These are phyloP conservation scores for Axea sp. DNA, from an alignment of 2,888 invertebrate species.

Conservation along the genomic window DNA sequence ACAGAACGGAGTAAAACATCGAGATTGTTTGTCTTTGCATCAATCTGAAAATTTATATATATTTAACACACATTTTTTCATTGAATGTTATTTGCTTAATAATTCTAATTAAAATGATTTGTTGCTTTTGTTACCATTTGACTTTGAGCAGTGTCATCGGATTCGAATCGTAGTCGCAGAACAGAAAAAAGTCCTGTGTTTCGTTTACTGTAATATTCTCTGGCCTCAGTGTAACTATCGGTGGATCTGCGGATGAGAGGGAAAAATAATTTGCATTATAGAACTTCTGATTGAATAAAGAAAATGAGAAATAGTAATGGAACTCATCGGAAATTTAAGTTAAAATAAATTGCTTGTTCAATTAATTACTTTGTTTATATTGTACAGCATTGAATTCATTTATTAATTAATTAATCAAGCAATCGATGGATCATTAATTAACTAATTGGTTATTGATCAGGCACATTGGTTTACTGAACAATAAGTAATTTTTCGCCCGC, in stretches of 20 bases:
- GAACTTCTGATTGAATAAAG: slow-evolving; percentile 17
- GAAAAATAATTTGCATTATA: slow-evolving; percentile 46
- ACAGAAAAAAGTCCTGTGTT: slow-evolving; percentile 86
- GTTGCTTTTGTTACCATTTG: slow-evolving; percentile 84
- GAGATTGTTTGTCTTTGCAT: no score
- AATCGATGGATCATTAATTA: no score
- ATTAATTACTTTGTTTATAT: no score
- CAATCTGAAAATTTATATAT: no score
- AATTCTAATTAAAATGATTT: slow-evolving; percentile 14
- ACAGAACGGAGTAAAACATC: no score
- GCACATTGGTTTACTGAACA: background rate
- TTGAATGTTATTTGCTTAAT: no score
- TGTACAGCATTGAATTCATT: no score
- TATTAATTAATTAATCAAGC: no score
- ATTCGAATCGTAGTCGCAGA: slow-evolving; percentile 92
- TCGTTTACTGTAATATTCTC: slow-evolving; percentile 87
- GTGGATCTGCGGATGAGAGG: slow-evolving; percentile 85
- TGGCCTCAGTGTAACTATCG: slow-evolving; percentile 88
- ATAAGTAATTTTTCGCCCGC: background rate
- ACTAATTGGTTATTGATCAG: background rate
- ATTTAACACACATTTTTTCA: no score
- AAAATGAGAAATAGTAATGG: background rate
- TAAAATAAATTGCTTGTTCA: no score
- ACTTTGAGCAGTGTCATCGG: slow-evolving; percentile 88
- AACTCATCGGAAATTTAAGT: no score